Conservation (phyloP, 2,797 vertebrate species). For the Jordanella pulchra region DNA sequence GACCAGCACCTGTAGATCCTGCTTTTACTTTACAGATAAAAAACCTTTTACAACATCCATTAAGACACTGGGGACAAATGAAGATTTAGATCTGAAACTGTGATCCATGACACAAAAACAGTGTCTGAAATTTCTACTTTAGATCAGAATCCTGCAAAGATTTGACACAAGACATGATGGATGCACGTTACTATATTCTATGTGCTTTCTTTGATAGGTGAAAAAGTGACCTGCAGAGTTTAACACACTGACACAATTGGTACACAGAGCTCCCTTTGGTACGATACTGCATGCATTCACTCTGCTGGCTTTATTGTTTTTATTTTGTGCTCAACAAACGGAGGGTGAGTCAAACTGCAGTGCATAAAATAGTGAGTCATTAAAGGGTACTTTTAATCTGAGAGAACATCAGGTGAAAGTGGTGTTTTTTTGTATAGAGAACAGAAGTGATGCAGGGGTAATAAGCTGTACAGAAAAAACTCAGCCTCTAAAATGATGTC, state of each 20-base stretch:
- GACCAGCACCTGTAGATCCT: too few relatives aligned
- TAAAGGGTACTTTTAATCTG: constrained; percentile 11
- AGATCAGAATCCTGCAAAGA: neutral
- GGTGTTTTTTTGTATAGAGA: constrained; percentile 3
- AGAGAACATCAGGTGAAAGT: constrained; percentile 27
- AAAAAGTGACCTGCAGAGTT: neutral
- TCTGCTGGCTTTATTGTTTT: constrained; percentile 35
- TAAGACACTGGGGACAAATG: neutral
- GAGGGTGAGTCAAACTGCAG: constrained; percentile 49
- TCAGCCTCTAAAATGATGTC: constrained; percentile 32
- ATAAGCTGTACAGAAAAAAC: constrained; percentile 7
- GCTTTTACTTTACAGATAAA: neutral
- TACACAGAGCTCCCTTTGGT: neutral
- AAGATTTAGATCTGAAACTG: neutral
- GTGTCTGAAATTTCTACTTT: neutral
- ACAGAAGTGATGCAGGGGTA: constrained; percentile 18
- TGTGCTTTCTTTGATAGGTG: neutral
- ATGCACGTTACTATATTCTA: neutral
- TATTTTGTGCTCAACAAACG: constrained; percentile 45
- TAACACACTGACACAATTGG: neutral
- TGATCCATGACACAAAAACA: neutral
- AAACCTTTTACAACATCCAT: neutral
- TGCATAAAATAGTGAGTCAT: constrained; percentile 40
- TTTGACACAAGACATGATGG: neutral
- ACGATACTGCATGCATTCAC: neutral